Conservation (phyloP, 2,113 vertebrate species). For the Grammomys dolichurus region DNA sequence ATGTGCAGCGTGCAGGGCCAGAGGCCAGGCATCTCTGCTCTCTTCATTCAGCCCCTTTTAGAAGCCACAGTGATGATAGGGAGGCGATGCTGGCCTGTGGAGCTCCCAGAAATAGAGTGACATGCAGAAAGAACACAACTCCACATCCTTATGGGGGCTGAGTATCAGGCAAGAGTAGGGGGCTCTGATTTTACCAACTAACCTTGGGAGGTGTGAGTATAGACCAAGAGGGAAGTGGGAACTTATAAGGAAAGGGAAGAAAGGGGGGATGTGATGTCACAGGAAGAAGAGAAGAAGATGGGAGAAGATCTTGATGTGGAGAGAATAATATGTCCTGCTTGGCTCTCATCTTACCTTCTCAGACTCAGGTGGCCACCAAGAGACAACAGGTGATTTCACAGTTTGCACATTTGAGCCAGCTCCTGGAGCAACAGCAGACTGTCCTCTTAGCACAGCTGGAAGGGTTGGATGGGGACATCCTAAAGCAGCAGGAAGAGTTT, state of each 20-base stretch:
- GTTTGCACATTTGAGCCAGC: slow-evolving; percentile 62
- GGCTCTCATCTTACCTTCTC: background rate
- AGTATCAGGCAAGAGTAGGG: too few relatives aligned
- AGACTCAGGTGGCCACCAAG: slow-evolving; percentile 77
- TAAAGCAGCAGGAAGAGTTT: slow-evolving; percentile 64
- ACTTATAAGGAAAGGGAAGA: background rate
- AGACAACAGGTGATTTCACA: slow-evolving; percentile 53
- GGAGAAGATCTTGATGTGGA: too few relatives aligned
- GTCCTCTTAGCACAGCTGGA: slow-evolving; percentile 74
- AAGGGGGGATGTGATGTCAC: background rate
- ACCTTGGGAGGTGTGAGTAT: background rate
- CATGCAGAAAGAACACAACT: background rate
- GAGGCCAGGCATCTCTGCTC: background rate
- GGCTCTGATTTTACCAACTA: background rate
- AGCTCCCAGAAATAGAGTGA: background rate
- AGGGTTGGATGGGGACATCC: slow-evolving; percentile 68
- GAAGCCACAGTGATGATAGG: background rate
- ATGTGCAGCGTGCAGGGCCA: accelerated
- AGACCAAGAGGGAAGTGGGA: background rate
- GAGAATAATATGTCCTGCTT: background rate
- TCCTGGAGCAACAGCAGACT: slow-evolving; percentile 76
- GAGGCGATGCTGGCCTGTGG: too few relatives aligned
- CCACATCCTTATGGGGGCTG: background rate
- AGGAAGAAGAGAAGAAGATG: background rate
- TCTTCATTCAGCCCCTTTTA: background rate